phyloP scores from a whole-genome alignment of 2,113 vertebrate genomes.

The Balaeniceps rex region DNA sequence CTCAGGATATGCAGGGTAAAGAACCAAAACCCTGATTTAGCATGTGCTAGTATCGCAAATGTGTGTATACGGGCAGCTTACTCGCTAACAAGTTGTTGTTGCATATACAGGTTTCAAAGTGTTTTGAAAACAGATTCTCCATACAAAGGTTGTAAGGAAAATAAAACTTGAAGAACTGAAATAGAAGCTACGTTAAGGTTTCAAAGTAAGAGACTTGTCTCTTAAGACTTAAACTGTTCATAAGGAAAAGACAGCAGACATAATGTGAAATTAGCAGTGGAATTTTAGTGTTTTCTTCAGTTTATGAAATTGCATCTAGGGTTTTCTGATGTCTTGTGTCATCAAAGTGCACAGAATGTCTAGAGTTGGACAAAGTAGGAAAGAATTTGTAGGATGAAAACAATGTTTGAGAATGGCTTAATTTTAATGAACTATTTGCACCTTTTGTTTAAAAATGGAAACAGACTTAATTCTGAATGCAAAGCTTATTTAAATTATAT shows the following conservation, averaged over 20 bases:
- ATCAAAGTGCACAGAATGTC: neutral
- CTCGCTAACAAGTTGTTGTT: neutral
- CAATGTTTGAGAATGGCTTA: neutral
- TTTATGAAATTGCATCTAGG: neutral
- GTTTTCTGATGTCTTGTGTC: neutral
- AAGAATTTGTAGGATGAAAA: constrained; percentile 32
- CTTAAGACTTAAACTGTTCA: neutral
- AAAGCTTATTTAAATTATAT: neutral
- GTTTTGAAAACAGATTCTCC: neutral
- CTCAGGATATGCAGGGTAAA: neutral
- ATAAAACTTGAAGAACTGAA: neutral
- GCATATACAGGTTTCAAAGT: neutral
- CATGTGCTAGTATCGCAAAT: neutral
- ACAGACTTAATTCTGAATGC: neutral
- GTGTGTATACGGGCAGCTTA: neutral
- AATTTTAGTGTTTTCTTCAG: neutral
- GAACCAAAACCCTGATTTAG: neutral
- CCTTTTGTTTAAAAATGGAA: neutral
- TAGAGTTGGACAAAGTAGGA: neutral
- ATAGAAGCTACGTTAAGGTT: neutral
- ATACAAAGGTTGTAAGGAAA: neutral
- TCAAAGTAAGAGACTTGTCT: neutral
- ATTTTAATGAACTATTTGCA: neutral
- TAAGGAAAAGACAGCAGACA: neutral
- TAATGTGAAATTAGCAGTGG: neutral